Evolutionary conservation across 1,140 invertebrate species (phyloP).

Genomic region (Zaprionus camerounensis): DNA sequence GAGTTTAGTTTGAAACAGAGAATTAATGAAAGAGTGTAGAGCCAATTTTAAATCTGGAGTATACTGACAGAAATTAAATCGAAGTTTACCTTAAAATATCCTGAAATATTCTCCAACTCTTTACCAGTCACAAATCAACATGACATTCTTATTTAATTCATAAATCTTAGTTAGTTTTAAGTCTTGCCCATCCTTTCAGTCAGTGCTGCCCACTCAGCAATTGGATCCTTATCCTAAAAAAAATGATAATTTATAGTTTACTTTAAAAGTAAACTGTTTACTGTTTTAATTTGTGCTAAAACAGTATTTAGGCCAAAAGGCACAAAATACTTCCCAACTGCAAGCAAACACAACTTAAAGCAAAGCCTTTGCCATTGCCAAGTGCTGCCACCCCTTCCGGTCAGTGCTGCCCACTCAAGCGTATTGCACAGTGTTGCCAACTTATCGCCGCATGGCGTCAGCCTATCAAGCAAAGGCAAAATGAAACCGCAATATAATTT

Average conservation of each 20-base stretch:
- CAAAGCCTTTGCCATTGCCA: neutral
- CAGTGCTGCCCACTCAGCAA: neutral
- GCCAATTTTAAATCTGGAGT: neutral
- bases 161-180: neutral
- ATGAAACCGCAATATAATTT: constrained; percentile 4
- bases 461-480: neutral
- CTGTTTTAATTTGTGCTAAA: too few species aligned
- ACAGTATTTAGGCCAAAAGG: neutral
- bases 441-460: neutral
- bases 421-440: neutral
- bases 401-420: constrained; percentile 5
- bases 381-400: neutral
- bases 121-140: neutral
- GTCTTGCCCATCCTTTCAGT: neutral
- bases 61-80: neutral
- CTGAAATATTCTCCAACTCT: neutral
- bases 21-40: neutral
- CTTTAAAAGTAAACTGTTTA: too few species aligned
- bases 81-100: neutral
- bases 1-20: neutral
- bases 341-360: neutral
- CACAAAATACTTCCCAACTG: too few species aligned
- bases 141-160: too few species aligned
- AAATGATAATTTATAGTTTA: neutral
- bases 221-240: neutral